Conservation (phyloP, 2,113 vertebrate species). For the Cyanoderma ruficeps region DNA sequence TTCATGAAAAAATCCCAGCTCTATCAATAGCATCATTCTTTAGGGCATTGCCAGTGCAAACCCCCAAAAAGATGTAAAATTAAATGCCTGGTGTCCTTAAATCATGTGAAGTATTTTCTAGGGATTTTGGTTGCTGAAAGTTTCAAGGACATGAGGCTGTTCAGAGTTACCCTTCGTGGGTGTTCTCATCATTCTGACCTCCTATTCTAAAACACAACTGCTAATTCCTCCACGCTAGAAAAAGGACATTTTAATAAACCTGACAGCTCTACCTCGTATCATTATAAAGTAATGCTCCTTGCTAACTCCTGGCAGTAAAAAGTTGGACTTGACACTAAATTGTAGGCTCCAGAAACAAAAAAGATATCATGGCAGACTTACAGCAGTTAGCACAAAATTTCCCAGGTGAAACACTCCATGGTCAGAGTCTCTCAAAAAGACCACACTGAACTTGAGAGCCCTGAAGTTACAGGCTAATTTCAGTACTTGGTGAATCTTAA, state of each 20-base stretch:
- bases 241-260: not conserved
- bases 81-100: not conserved
- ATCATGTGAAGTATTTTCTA: not conserved
- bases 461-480: conserved; percentile 34
- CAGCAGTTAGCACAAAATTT: not conserved
- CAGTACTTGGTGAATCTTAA: conserved; percentile 32
- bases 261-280: not conserved
- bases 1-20: not conserved
- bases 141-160: not conserved
- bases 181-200: not conserved
- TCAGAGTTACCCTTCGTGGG: not conserved
- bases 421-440: not conserved
- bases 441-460: not conserved
- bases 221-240: not conserved
- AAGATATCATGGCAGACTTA: not conserved
- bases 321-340: not conserved
- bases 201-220: not conserved
- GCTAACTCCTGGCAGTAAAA: not conserved
- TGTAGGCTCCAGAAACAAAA: not conserved
- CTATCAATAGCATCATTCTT: not conserved
- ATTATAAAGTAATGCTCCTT: not conserved
- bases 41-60: not conserved
- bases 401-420: not conserved
- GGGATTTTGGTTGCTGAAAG: not conserved
- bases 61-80: not conserved